Conservation (phyloP, 1,140 invertebrate genomes). For the Agraylea sexmaculata region DNA sequence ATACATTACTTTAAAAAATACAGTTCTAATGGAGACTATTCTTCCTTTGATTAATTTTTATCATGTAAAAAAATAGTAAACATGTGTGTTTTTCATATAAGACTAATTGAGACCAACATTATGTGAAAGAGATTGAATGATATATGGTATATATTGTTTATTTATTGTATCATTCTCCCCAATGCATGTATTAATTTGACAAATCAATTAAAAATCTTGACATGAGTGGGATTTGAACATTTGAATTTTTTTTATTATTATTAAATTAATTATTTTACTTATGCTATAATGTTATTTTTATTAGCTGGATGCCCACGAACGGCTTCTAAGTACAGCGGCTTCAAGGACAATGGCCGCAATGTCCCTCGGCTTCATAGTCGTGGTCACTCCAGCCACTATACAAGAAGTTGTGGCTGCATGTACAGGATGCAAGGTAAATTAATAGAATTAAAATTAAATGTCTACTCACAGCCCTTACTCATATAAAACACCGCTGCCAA, state of each 20-base stretch:
- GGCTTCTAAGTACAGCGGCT: slow-evolving; percentile 61
- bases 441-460: neutral
- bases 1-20: no score
- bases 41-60: no score
- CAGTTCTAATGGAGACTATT: no score
- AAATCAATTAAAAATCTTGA: neutral
- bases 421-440: slow-evolving; percentile 56
- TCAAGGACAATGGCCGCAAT: slow-evolving; percentile 80
- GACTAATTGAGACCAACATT: no score
- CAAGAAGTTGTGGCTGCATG: slow-evolving; percentile 80
- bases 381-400: slow-evolving; percentile 78
- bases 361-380: slow-evolving; percentile 77
- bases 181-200: no score
- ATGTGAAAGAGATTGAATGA: no score
- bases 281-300: slow-evolving; percentile 12
- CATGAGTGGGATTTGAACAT: neutral
- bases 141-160: no score
- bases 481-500: no score
- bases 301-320: slow-evolving; percentile 46
- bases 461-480: neutral
- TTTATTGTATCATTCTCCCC: no score
- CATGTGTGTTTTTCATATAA: no score
- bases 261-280: neutral
- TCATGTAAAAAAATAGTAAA: no score
- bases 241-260: no score